These are phyloP conservation scores for Valencia hispanica DNA, from an alignment of 2,797 vertebrate genomes.

Conservation along the genomic window DNA sequence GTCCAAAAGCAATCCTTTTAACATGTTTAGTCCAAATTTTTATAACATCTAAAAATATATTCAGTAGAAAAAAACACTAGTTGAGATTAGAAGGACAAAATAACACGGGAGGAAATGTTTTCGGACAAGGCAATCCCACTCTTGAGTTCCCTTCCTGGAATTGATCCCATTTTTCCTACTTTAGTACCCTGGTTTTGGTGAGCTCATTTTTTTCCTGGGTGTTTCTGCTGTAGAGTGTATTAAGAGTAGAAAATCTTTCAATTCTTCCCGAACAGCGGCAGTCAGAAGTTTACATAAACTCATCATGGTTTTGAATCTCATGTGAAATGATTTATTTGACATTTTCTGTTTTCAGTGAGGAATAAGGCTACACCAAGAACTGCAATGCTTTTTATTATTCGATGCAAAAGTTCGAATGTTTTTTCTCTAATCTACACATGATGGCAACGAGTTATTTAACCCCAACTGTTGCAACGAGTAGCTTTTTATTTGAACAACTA, in stretches of 20 bases:
- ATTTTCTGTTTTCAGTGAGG: no score
- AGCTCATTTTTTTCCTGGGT: conserved; percentile 40
- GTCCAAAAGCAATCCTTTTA: conserved; percentile 73
- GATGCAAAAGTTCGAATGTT: background rate
- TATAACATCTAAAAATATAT: background rate
- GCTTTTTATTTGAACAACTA: background rate
- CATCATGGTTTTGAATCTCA: background rate
- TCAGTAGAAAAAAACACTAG: background rate
- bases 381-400: background rate
- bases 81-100: conserved; percentile 17
- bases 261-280: conserved; percentile 17
- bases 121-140: conserved; percentile 63
- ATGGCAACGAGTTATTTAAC: background rate
- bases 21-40: conserved; percentile 11
- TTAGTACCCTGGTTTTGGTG: conserved; percentile 51
- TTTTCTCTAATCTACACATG: background rate
- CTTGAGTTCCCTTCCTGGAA: conserved; percentile 18
- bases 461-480: background rate
- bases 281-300: background rate
- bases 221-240: conserved; percentile 22
- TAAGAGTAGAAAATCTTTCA: conserved; percentile 34
- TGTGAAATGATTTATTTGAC: background rate
- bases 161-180: conserved; percentile 53
- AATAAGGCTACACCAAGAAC: background rate
- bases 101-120: conserved; percentile 64